phyloP scores from a whole-genome alignment of 1,140 invertebrate species.

The Meteorus sp. region DNA sequence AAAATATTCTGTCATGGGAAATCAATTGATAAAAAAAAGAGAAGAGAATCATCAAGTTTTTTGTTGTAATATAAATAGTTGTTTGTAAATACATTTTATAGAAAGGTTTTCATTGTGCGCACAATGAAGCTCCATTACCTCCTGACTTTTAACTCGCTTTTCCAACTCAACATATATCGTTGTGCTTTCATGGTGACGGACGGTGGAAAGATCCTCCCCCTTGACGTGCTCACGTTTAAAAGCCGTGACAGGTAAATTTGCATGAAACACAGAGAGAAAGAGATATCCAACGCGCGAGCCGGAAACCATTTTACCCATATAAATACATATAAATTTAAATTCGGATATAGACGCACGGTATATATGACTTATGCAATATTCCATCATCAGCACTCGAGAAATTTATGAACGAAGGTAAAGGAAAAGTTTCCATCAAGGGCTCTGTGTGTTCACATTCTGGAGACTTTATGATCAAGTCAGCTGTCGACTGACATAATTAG shows the following conservation, averaged over 20 bases:
- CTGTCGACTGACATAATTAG: constrained; percentile 2
- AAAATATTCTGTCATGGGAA: too few relatives aligned
- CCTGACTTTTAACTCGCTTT: constrained; percentile 9
- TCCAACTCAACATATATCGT: neutral
- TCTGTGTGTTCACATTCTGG: neutral
- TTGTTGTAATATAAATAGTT: neutral
- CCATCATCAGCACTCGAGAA: neutral
- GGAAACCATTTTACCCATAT: neutral
- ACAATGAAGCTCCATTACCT: neutral
- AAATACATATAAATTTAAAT: too few relatives aligned
- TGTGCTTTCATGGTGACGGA: too few relatives aligned
- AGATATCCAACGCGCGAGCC: neutral
- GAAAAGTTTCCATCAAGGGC: neutral
- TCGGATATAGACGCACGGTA: too few relatives aligned
- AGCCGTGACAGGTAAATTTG: constrained; percentile 1
- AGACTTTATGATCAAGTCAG: constrained; percentile 2
- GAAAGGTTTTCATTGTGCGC: constrained; percentile 9
- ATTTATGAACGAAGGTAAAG: neutral
- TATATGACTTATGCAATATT: constrained; percentile 1
- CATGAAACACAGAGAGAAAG: neutral
- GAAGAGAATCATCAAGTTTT: neutral
- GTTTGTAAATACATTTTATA: constrained; percentile 6
- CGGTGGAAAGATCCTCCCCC: neutral
- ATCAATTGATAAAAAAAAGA: too few relatives aligned
- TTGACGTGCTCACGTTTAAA: neutral